Conservation (phyloP, 2,113 vertebrate genomes). For the Sceloporus undulatus region DNA sequence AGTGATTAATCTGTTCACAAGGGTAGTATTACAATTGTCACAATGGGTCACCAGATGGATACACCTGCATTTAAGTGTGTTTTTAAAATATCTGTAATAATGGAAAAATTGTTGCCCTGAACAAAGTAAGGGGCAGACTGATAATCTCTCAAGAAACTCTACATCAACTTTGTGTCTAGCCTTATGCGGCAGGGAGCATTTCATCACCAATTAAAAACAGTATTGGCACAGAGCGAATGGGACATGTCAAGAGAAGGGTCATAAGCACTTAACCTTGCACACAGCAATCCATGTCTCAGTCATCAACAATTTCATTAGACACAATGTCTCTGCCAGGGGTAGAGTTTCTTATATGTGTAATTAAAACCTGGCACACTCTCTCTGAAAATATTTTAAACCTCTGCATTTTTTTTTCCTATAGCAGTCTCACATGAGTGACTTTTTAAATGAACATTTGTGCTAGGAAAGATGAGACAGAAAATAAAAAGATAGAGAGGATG, state of each 20-base stretch:
- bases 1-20: neutral
- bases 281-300: neutral
- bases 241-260: neutral
- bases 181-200: neutral
- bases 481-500: neutral
- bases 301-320: neutral
- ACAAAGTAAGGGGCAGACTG: neutral
- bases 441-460: neutral
- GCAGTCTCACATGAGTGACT: neutral
- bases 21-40: neutral
- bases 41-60: neutral
- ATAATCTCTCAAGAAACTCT: neutral
- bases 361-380: slow-evolving; percentile 31
- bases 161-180: accelerated
- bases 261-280: accelerated
- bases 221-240: neutral
- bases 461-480: neutral
- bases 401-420: slow-evolving; percentile 7
- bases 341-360: slow-evolving; percentile 7
- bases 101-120: neutral
- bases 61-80: neutral
- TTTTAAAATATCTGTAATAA: neutral
- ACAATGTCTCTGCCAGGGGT: neutral
- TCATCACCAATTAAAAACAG: neutral
- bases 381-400: slow-evolving; percentile 16